These are phyloP conservation scores for Ceratina calcarata DNA, from an alignment of 1,140 invertebrate genomes.

Conservation along the genomic window DNA sequence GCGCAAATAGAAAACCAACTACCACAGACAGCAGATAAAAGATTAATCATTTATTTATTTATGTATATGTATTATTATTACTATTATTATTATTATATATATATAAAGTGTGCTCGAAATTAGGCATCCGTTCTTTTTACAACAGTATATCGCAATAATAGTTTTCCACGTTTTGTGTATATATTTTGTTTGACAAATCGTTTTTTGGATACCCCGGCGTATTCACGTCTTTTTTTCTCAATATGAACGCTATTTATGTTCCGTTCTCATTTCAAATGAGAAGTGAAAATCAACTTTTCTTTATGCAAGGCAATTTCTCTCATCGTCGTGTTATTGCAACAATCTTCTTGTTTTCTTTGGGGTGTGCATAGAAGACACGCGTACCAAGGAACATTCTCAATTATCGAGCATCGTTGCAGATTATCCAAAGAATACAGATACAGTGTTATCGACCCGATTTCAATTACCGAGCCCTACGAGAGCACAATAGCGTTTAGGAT, in stretches of 20 bases:
- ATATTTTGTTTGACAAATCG: constrained; percentile 9
- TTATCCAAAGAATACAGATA: not conserved
- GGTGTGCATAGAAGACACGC: constrained; percentile 1
- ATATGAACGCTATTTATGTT: not conserved
- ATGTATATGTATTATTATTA: not conserved
- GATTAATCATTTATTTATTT: constrained; percentile 42
- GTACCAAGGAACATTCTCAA: not conserved
- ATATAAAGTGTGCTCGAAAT: constrained; percentile 77
- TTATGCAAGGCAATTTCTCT: constrained; percentile 74
- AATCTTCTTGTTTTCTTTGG: not conserved
- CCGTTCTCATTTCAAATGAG: not conserved
- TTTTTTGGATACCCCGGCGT: not conserved
- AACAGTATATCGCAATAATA: not conserved
- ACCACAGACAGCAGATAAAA: constrained; percentile 47
- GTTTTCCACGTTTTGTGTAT: not conserved
- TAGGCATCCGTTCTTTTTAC: constrained; percentile 67
- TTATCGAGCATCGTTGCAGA: constrained; percentile 27
- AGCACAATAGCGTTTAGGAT: not conserved
- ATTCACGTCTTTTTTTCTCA: not conserved
- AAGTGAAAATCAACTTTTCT: constrained; percentile 72
- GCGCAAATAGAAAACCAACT: constrained; percentile 37
- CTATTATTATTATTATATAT: not conserved
- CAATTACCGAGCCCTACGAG: not conserved
- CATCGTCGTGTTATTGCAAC: constrained; percentile 19
- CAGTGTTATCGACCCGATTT: constrained; percentile 8